A percentile compares a stretch with the other conserved stretches of the same genome.
Conservation (phyloP, 2,797 vertebrate species). For the Dendrocincla fuliginosa region DNA sequence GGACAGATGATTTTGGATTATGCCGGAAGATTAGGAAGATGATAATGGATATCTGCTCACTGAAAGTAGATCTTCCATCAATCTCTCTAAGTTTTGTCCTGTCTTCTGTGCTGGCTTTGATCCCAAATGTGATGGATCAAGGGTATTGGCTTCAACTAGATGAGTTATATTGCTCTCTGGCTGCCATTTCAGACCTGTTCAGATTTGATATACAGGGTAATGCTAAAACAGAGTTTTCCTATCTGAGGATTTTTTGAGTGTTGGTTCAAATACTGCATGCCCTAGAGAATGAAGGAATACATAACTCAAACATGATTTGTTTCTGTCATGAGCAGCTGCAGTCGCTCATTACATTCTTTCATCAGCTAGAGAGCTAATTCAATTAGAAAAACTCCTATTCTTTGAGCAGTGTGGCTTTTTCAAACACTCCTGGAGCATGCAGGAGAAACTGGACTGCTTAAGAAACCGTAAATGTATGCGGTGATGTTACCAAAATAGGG, state of each 20-base stretch:
- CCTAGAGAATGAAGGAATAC: not conserved
- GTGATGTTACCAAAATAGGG: not conserved
- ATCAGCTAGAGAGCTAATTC: not conserved
- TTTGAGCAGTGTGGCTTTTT: not conserved
- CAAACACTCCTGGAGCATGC: not conserved
- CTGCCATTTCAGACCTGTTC: not conserved
- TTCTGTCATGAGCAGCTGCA: not conserved
- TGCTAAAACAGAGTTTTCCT: not conserved
- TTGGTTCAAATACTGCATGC: not conserved
- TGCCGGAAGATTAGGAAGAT: not conserved
- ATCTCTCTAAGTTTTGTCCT: not conserved
- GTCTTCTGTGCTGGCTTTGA: not conserved
- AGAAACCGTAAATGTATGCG: not conserved
- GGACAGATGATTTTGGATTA: not conserved
- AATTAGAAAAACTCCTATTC: not conserved
- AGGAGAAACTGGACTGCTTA: not conserved
- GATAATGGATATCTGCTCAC: not conserved
- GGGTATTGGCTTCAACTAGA: not conserved
- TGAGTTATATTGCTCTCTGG: not conserved
- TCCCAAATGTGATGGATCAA: not conserved
- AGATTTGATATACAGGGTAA: not conserved
- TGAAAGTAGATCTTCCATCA: slow-evolving; percentile 12
- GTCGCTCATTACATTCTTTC: not conserved
- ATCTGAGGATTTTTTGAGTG: not conserved
- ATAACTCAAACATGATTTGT: not conserved